phyloP scores from a whole-genome alignment of 2,797 vertebrate genomes.

The Bradypus variegatus region DNA sequence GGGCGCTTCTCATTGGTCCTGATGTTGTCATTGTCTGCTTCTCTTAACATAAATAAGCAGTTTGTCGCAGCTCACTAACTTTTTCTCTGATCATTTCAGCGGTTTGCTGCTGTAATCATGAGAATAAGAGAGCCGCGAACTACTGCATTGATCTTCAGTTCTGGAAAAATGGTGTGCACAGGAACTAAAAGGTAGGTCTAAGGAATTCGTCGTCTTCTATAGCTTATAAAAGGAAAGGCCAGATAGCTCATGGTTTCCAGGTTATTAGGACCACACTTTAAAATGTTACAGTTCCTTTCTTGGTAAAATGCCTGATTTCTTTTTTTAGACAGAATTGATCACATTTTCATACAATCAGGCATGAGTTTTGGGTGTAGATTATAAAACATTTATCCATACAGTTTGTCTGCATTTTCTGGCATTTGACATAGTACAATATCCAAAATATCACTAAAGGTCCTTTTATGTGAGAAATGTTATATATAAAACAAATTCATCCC shows the following conservation, averaged over 20 bases:
- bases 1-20: background rate
- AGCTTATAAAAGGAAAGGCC: background rate
- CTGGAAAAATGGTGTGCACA: conserved; percentile 99
- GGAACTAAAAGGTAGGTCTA: conserved; percentile 92
- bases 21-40: background rate
- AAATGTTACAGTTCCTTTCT: background rate
- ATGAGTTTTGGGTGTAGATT: background rate
- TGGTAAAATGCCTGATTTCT: background rate
- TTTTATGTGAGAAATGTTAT: background rate
- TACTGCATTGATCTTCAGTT: conserved; percentile 98
- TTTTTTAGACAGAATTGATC: background rate
- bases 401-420: background rate
- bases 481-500: background rate
- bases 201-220: background rate
- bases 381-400: background rate
- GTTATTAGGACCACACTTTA: background rate
- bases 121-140: conserved; percentile 99
- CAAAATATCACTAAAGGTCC: background rate
- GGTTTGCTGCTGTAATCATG: conserved; percentile 99
- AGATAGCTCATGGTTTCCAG: rapidly evolving
- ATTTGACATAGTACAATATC: background rate
- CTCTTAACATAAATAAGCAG: background rate
- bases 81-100: conserved; percentile 74
- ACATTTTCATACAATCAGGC: background rate
- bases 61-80: background rate